Conservation (phyloP, 2,113 vertebrate genomes). For the Pedionomus torquatus region DNA sequence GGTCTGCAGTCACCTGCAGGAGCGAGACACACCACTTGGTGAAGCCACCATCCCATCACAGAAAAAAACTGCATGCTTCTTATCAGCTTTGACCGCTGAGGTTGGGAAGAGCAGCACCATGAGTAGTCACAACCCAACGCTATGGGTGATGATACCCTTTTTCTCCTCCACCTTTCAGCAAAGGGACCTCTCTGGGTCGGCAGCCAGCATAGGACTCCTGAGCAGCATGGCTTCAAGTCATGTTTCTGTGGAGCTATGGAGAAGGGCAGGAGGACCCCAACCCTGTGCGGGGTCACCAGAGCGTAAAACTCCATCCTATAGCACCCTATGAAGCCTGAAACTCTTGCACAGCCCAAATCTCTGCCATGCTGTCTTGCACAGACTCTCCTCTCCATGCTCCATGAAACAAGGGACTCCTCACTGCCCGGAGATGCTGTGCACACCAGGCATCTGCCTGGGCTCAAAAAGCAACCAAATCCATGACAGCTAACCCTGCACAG, state of each 20-base stretch:
- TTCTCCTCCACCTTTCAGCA: background rate
- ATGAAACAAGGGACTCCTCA: background rate
- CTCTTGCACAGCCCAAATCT: background rate
- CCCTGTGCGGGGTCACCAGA: accelerated
- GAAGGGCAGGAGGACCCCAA: accelerated
- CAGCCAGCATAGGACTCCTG: background rate
- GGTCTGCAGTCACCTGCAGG: background rate
- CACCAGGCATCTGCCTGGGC: background rate
- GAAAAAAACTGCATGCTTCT: accelerated
- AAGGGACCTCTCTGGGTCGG: background rate
- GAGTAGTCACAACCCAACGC: accelerated
- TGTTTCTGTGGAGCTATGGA: accelerated
- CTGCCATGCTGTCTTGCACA: accelerated
- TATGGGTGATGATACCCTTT: accelerated
- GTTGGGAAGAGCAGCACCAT: background rate
- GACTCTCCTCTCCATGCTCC: background rate
- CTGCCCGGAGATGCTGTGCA: background rate
- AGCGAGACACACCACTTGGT: accelerated
- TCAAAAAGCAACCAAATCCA: background rate
- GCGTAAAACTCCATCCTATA: background rate
- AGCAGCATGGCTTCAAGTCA: background rate
- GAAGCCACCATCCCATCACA: background rate
- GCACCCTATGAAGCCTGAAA: background rate
- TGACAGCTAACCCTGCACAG: background rate
- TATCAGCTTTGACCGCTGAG: background rate